Percentiles rank a stretch among this genome's conserved stretches.
Evolutionary conservation across 2,888 invertebrate genomes (phyloP).

Genomic region (Erynnis tages): DNA sequence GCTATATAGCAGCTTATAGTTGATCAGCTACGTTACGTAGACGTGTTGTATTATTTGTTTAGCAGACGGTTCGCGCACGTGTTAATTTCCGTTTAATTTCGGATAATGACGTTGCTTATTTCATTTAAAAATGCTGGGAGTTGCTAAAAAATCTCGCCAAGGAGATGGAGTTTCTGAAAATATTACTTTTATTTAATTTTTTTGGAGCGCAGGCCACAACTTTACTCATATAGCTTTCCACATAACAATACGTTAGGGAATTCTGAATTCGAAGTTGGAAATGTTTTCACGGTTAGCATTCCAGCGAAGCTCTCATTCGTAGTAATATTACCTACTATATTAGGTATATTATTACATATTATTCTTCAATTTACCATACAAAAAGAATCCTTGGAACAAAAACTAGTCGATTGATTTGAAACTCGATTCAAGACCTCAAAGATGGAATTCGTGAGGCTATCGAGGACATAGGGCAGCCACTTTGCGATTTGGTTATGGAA

Average conservation of each 20-base stretch:
- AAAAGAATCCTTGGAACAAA: no score
- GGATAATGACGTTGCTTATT: slow-evolving; percentile 42
- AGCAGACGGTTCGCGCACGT: slow-evolving; percentile 49
- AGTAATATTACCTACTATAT: no score
- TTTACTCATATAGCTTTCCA: background rate
- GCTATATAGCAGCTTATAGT: slow-evolving; percentile 53
- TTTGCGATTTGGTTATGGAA: no score
- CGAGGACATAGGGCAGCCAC: no score
- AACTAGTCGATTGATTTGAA: no score
- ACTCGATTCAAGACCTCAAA: no score
- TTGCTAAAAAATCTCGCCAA: background rate
- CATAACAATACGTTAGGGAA: background rate
- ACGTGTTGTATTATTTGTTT: slow-evolving; percentile 60
- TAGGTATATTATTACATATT: no score
- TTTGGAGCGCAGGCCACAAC: background rate
- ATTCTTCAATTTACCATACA: no score
- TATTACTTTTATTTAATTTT: background rate
- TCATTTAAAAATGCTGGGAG: slow-evolving; percentile 13
- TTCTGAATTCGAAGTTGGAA: background rate
- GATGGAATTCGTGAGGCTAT: no score
- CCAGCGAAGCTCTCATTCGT: no score
- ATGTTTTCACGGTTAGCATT: no score
- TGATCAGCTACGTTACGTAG: slow-evolving; percentile 45
- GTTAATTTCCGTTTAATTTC: slow-evolving; percentile 65
- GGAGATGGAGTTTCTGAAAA: background rate